Conservation (phyloP, 1,140 invertebrate genomes). For the Phymastichus coffea region DNA sequence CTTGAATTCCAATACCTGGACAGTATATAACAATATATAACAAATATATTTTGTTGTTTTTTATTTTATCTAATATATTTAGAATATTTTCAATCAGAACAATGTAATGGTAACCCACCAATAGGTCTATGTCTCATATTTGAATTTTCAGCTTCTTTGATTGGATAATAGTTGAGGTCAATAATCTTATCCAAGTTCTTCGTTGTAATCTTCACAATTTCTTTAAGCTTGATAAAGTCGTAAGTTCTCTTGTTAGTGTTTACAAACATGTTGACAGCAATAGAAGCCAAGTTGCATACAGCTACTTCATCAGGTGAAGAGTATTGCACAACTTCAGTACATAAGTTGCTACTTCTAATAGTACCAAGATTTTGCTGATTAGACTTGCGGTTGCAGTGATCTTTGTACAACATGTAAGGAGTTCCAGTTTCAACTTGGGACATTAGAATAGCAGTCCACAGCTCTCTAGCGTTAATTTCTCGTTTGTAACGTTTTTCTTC, state of each 20-base stretch:
- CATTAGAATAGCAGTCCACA: conserved; percentile 95
- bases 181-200: conserved; percentile 97
- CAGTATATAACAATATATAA: conserved; percentile 5
- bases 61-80: background rate
- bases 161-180: conserved; percentile 95
- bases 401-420: conserved; percentile 98
- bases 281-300: conserved; percentile 97
- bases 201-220: conserved; percentile 87
- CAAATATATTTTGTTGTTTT: background rate
- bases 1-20: conserved; percentile 86
- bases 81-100: background rate
- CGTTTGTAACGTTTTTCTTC: conserved; percentile 72
- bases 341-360: conserved; percentile 97
- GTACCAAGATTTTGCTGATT: conserved; percentile 99
- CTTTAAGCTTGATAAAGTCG: conserved; percentile 87
- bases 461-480: conserved; percentile 80
- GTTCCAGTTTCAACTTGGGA: conserved; percentile 98
- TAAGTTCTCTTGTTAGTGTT: conserved; percentile 72
- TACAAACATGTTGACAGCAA: conserved; percentile 97
- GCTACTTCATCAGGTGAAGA: conserved; percentile 91
- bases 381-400: conserved; percentile 95
- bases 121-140: conserved; percentile 95
- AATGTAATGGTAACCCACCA: conserved; percentile 50
- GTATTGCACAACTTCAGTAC: conserved; percentile 97
- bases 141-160: conserved; percentile 83